Base-by-base conservation (phyloP, 1,140 invertebrate species). In the Phymorhynchus buccinoides region DNA sequence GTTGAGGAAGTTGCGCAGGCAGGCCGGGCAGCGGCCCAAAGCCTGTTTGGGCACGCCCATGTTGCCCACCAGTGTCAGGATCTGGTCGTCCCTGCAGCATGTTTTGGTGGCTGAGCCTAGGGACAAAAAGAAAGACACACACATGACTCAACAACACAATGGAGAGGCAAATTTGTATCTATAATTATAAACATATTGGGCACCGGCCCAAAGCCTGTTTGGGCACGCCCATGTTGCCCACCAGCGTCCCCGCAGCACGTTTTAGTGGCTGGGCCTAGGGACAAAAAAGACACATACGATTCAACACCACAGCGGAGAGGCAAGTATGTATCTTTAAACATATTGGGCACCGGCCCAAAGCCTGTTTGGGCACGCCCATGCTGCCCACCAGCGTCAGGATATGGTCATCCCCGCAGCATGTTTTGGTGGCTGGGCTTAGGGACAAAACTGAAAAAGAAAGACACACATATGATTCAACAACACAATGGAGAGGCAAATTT, bases 21-120 rank as follows among this genome's bases (percentile, higher is more conserved):
- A 99, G 0, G 96, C 95, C 0, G 97, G 97, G 93, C 98, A 99
- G 83, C 97, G 94, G 35, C 94, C 93, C 7, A 98, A 93, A 52
- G 98, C 94, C 88, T 94, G 95, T 4, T 94, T 94, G 0, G 96
- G 96, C 6, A 96, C 88, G 37, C 92, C 93, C 39, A 98, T 94
- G 86, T 95, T 96, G 0, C n/a, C 73, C 73, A 95, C 93, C 35
- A 98, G 91, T 16, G 95, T 95, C 32, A 90, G 52, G 1, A 97
- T 89, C 92, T 97, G 96, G 0, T 93, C 89, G n/a, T 92, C 89
- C 91, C 95, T 95, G 92, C 97, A 98, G 91, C 97, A 97, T 0
- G 95, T 90, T n/a, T 68, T 82, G 6, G 88, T 81, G 44, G 88
- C 78, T 14, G 83, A 68, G 39, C 88, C 90, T 89, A 66, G n/a